These are phyloP conservation scores for Prunella strophiata DNA, from an alignment of 2,797 vertebrate species.

Conservation along the genomic window DNA sequence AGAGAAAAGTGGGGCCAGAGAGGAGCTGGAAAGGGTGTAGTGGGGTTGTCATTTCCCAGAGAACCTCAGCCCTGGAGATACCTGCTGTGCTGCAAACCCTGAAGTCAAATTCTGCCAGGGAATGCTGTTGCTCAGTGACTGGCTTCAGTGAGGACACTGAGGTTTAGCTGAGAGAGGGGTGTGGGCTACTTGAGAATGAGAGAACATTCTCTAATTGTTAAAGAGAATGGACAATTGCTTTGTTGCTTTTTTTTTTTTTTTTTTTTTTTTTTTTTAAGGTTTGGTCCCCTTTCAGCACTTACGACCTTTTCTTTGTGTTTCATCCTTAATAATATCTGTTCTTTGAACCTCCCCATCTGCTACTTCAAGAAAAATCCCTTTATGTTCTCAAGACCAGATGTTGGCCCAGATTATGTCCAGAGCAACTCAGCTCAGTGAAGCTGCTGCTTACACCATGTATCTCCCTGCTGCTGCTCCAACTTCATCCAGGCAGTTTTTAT, in stretches of 20 bases:
- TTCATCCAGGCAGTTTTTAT: not conserved
- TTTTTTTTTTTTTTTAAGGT: not conserved
- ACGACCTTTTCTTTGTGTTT: constrained; percentile 15
- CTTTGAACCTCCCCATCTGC: constrained; percentile 34
- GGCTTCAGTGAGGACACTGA: not conserved
- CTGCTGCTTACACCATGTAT: not conserved
- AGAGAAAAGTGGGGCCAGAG: not conserved
- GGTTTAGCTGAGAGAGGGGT: not conserved
- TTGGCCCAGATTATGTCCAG: constrained; percentile 25
- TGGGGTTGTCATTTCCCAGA: not conserved
- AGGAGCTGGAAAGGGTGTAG: not conserved
- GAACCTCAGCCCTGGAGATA: not conserved
- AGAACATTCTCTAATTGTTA: not conserved
- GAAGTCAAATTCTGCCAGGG: not conserved
- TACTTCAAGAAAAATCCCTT: constrained; percentile 14
- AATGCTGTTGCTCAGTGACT: not conserved
- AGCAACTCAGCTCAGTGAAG: not conserved
- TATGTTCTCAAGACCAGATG: constrained; percentile 14
- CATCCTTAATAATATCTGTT: not conserved
- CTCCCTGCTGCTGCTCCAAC: not conserved
- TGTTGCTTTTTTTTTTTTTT: not conserved
- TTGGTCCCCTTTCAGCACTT: not conserved
- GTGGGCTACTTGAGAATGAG: not conserved
- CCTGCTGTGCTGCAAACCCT: not conserved
- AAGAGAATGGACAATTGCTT: not conserved